phyloP scores from a whole-genome alignment of 1,140 invertebrate species.

The Drosophila mojavensis region DNA sequence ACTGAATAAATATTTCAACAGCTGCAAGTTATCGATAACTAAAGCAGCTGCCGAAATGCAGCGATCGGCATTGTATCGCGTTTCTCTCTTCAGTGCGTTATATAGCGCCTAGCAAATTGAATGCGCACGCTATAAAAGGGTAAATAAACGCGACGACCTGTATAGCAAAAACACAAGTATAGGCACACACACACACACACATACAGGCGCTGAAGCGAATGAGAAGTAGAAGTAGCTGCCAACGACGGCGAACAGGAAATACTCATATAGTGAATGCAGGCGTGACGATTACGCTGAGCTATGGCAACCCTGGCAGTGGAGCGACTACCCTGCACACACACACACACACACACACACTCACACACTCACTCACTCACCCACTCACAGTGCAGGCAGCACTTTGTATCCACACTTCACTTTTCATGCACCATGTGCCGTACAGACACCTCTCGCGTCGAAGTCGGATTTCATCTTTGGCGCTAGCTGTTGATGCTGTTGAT shows the following conservation, averaged over 20 bases:
- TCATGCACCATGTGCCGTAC: conserved; percentile 47
- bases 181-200: conserved; percentile 3
- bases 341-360: not conserved
- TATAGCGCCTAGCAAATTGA: not conserved
- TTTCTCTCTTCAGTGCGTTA: not conserved
- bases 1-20: too few relatives aligned
- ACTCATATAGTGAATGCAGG: conserved; percentile 30
- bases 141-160: not conserved
- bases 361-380: not conserved
- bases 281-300: conserved; percentile 14
- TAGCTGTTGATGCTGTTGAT: conserved; percentile 1
- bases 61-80: too few relatives aligned
- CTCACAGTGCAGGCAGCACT: conserved; percentile 27
- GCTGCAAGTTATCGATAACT: too few relatives aligned
- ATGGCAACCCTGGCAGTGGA: not conserved
- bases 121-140: not conserved
- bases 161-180: not conserved
- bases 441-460: conserved; percentile 15
- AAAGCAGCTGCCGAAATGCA: too few relatives aligned
- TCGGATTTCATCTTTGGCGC: not conserved
- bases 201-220: conserved; percentile 6
- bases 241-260: not conserved
- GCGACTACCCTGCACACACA: not conserved
- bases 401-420: conserved; percentile 55
- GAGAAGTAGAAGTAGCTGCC: conserved; percentile 3